phyloP scores from a whole-genome alignment of 2,888 invertebrate species.

The Drosophila buzzatii region DNA sequence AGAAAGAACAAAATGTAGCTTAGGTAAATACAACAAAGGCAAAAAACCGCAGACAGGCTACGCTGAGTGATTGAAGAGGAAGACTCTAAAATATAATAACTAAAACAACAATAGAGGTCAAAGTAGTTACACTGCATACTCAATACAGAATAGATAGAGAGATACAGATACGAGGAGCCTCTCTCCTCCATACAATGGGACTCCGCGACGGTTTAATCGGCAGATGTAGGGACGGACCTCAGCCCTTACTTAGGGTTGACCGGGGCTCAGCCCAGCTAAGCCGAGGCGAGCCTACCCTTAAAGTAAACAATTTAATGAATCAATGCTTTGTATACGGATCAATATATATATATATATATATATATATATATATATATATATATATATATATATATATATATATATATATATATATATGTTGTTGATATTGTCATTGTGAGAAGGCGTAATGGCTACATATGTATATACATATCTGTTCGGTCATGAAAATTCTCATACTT shows the following conservation, averaged over 20 bases:
- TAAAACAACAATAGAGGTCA: conserved; percentile 76
- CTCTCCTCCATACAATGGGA: conserved; percentile 4
- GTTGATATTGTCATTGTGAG: conserved; percentile 1
- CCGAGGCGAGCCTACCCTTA: conserved; percentile 46
- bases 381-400: conserved; percentile 23
- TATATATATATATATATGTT: conserved; percentile 27
- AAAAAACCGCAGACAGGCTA: conserved; percentile 59
- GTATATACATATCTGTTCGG: background rate
- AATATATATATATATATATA: conserved; percentile 33
- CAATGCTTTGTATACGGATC: conserved; percentile 58
- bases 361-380: conserved; percentile 25
- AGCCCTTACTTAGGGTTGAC: conserved; percentile 68
- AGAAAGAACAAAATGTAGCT: conserved; percentile 46
- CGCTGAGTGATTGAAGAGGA: conserved; percentile 4
- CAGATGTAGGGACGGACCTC: conserved; percentile 44
- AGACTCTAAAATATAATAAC: conserved; percentile 42
- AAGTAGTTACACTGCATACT: conserved; percentile 71
- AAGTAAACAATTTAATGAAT: conserved; percentile 61
- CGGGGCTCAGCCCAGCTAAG: conserved; percentile 18
- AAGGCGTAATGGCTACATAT: background rate
- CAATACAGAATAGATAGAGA: conserved; percentile 23
- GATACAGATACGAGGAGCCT: conserved; percentile 19
- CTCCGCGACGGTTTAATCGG: conserved; percentile 32
- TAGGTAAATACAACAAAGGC: conserved; percentile 57
- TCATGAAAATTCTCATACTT: background rate